Evolutionary conservation across 2,113 vertebrate genomes (phyloP).

Genomic region (Nothocercus nigrocapillus): DNA sequence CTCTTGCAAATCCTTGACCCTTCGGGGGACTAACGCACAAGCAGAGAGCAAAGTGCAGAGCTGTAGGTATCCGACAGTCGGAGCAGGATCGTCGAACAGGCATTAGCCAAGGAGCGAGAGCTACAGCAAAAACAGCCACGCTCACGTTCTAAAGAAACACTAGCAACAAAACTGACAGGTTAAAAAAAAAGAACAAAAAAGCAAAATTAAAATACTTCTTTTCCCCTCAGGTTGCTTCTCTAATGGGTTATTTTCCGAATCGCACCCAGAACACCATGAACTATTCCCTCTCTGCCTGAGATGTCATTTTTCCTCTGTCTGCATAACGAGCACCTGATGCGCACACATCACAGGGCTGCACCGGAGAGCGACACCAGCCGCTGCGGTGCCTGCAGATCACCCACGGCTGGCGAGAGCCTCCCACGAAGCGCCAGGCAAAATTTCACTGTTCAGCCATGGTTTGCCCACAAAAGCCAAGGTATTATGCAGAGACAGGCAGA

Average conservation of each 20-base stretch:
- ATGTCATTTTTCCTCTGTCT: neutral
- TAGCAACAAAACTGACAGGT: neutral
- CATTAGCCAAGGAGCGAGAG: neutral
- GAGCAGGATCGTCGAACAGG: neutral
- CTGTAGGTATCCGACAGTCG: neutral
- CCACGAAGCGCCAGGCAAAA: neutral
- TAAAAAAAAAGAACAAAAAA: neutral
- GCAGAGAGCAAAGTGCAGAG: neutral
- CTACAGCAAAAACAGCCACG: neutral
- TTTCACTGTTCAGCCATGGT: fast-evolving
- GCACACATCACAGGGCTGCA: neutral
- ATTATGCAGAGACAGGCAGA: neutral
- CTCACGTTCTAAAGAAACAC: neutral
- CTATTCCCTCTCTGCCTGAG: conserved; percentile 10
- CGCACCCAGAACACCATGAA: neutral
- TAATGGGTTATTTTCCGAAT: neutral
- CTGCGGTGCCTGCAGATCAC: neutral
- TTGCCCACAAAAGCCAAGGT: neutral
- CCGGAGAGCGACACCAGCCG: neutral
- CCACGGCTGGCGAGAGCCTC: neutral
- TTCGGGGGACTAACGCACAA: neutral
- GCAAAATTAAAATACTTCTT: neutral
- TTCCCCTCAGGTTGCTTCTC: fast-evolving
- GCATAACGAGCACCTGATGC: neutral
- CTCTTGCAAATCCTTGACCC: conserved; percentile 22